Conservation (phyloP, 2,113 vertebrate species). For the Eptatretus burgeri region DNA sequence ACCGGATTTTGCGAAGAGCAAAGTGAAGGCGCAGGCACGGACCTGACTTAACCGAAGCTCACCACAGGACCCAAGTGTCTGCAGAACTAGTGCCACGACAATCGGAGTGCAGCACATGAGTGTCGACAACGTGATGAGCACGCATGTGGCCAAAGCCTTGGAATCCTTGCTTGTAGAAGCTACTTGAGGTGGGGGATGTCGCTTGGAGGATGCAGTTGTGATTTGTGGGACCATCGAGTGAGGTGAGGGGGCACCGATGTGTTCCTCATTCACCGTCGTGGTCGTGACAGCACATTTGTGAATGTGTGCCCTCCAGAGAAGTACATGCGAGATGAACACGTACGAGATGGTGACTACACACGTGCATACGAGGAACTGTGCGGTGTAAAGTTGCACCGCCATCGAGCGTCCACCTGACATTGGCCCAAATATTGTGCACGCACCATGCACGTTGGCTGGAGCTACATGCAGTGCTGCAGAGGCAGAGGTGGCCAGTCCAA, state of each 20-base stretch:
- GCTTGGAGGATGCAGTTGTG: too few species aligned
- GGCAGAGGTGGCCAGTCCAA: too few species aligned
- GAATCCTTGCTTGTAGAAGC: conserved; percentile 46
- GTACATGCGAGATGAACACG: conserved; percentile 49
- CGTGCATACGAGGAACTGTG: conserved; percentile 63
- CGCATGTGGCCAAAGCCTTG: conserved; percentile 49
- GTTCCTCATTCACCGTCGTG: conserved; percentile 9
- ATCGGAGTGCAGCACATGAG: conserved; percentile 56
- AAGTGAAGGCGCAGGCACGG: conserved; percentile 68
- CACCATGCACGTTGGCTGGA: too few species aligned
- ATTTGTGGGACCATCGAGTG: too few species aligned
- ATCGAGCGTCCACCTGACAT: too few species aligned
- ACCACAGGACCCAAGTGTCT: conserved; percentile 28
- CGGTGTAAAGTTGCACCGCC: conserved; percentile 20
- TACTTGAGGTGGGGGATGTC: too few species aligned
- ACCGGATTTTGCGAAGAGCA: conserved; percentile 72
- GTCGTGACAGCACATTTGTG: conserved; percentile 33
- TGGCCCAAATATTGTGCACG: too few species aligned
- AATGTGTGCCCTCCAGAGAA: conserved; percentile 44
- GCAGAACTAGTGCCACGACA: conserved; percentile 37
- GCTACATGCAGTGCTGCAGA: too few species aligned
- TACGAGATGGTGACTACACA: conserved; percentile 55
- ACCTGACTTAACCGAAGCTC: conserved; percentile 32
- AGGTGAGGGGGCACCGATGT: too few species aligned
- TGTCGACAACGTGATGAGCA: conserved; percentile 52